Conservation (phyloP, 1,140 invertebrate species). For the Apis florea region DNA sequence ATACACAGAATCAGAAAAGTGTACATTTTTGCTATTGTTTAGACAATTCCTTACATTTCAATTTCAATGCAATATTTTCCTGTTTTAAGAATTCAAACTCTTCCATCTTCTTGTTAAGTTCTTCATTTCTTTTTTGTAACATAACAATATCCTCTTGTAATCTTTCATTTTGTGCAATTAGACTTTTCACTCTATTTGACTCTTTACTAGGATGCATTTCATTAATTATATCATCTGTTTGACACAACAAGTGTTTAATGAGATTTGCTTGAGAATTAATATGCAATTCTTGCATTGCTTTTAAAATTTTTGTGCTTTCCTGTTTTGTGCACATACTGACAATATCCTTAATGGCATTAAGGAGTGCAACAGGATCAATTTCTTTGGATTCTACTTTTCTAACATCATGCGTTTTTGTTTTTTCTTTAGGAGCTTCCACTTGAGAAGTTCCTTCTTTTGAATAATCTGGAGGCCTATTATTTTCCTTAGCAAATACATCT, state of each 20-base stretch:
- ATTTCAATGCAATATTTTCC: conserved; percentile 72
- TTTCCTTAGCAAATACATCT: conserved; percentile 74
- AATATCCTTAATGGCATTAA: conserved; percentile 71
- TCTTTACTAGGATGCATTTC: conserved; percentile 68
- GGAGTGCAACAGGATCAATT: conserved; percentile 63
- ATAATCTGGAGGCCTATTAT: conserved; percentile 65
- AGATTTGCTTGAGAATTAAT: conserved; percentile 72
- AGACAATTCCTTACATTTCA: conserved; percentile 68
- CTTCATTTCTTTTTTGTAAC: conserved; percentile 67
- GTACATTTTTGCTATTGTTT: conserved; percentile 20
- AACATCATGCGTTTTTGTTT: conserved; percentile 36
- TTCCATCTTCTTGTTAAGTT: conserved; percentile 66
- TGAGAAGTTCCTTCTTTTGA: conserved; percentile 55
- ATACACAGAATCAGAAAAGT: neutral
- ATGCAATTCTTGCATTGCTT: conserved; percentile 69
- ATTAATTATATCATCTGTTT: conserved; percentile 71
- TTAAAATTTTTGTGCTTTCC: conserved; percentile 72
- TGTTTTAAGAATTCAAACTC: conserved; percentile 68
- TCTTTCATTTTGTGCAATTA: conserved; percentile 72
- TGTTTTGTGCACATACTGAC: conserved; percentile 69
- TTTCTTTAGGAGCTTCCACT: conserved; percentile 48
- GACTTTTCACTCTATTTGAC: conserved; percentile 48
- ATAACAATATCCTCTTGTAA: conserved; percentile 68
- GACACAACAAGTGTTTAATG: conserved; percentile 69
- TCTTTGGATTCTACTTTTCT: conserved; percentile 52